Evolutionary conservation across 2,113 vertebrate genomes (phyloP), one percentile per base, ranked within the genome.

Genomic region (Cichladusa arquata): DNA sequence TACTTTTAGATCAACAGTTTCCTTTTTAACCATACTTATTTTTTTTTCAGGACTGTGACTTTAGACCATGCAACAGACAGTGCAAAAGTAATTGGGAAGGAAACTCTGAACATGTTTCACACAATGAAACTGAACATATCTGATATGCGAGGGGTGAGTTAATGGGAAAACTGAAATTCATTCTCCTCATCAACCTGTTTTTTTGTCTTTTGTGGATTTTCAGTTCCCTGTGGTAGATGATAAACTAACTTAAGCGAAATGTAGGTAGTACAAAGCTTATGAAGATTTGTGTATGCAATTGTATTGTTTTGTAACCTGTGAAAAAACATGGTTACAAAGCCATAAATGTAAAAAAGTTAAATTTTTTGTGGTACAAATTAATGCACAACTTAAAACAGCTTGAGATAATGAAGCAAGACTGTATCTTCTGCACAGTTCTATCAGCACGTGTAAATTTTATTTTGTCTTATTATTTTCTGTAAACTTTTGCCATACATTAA

Each of bases 141-240:
- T 6, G 99, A 99, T 92, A 97, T 99, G 98, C 98, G 99, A 97
- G 99, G 99, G 92, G 98, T 99, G 73, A 98, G 98, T 98, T 74
- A 62, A 81, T n/a, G 38, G 38, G 28, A 74, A 93, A 89, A 50
- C 44, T 82, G 54, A 50, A 66, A 62, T 51, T 70, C 61, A 16
- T 82, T 86, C 31, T 74, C 12, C 79, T 80, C 56, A 45, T 56
- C 36, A 51, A 2, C 10, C 61, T 54, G 5, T 36, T 74, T 71
- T 44, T 6, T 91, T 73, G n/a, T 72, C 38, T 82, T 78, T 16
- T 8, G 11, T 65, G 56, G 44, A 51, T 71, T 81, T 67, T 89
- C 19, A 33, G 34, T 91, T 89, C 56, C 61, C 25, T n/a, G 3
- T 38, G 34, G 14, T 70, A 73, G 29, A 61, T 2, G 1, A 20